Evolutionary conservation across 2,888 invertebrate species (phyloP).

Genomic region (Euplexia lucipara): DNA sequence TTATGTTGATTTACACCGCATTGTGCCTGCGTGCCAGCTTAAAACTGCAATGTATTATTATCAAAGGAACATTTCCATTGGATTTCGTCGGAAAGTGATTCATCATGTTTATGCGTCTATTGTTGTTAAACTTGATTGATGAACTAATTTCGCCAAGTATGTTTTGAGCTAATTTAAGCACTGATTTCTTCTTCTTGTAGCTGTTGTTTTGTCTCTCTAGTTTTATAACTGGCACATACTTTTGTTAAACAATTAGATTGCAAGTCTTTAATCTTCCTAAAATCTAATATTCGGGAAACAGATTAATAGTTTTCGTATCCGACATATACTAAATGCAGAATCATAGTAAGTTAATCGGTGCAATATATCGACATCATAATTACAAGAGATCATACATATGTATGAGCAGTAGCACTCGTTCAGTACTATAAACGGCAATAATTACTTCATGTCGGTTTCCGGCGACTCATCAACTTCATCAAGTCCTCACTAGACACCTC

Average conservation of each 20-base stretch:
- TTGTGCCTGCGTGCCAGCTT: slow-evolving; percentile 56
- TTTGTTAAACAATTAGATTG: neutral
- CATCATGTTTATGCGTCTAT: slow-evolving; percentile 46
- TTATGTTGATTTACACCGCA: slow-evolving; percentile 67
- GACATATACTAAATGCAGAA: neutral
- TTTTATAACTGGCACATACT: neutral
- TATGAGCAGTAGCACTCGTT: slow-evolving; percentile 19
- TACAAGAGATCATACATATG: slow-evolving; percentile 42
- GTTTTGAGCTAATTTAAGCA: slow-evolving; percentile 12
- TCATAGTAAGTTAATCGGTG: slow-evolving; percentile 6
- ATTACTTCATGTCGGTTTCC: slow-evolving; percentile 63
- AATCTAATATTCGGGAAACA: neutral
- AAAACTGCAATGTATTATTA: slow-evolving; percentile 42
- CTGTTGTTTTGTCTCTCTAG: neutral
- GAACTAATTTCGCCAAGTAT: slow-evolving; percentile 25
- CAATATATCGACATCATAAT: slow-evolving; percentile 38
- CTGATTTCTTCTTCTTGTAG: neutral
- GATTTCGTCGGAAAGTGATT: slow-evolving; percentile 45
- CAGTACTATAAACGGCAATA: slow-evolving; percentile 42
- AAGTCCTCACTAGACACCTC: slow-evolving; percentile 46
- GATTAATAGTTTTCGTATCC: neutral
- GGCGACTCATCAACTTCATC: slow-evolving; percentile 64
- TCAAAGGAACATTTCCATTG: slow-evolving; percentile 24
- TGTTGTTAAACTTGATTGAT: slow-evolving; percentile 47
- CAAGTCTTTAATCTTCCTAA: neutral